A percentile compares a stretch with the other conserved stretches of the same genome.
Evolutionary conservation across 2,797 vertebrate genomes (phyloP).

Genomic region (Pseudochaenichthys georgianus): DNA sequence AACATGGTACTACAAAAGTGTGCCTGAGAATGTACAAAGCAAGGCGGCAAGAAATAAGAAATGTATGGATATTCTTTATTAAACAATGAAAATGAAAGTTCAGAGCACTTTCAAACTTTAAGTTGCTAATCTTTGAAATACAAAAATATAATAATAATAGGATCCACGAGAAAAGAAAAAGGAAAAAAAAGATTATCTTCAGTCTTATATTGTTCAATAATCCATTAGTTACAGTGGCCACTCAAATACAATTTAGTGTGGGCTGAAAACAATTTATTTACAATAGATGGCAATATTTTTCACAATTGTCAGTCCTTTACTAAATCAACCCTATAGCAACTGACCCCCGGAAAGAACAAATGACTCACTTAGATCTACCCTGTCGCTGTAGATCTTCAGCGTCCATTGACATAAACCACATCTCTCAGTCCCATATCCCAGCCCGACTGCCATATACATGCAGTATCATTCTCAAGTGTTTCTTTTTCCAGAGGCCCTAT

Average conservation of each 20-base stretch:
- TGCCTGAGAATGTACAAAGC: slow-evolving; percentile 34
- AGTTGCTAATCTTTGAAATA: not conserved
- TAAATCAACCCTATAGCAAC: not conserved
- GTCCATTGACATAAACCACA: slow-evolving; percentile 41
- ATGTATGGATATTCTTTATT: not conserved
- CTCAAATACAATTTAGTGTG: not conserved
- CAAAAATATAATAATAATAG: not conserved
- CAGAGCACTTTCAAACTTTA: not conserved
- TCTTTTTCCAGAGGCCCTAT: slow-evolving; percentile 24
- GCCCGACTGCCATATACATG: slow-evolving; percentile 1
- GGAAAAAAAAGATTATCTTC: not conserved
- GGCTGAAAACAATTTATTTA: not conserved
- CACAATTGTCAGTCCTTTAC: not conserved
- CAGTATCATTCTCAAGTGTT: slow-evolving; percentile 8
- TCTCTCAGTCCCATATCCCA: slow-evolving; percentile 29
- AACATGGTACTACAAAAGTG: slow-evolving; percentile 39
- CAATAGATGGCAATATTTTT: not conserved
- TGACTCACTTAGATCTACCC: not conserved
- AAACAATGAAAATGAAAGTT: not conserved
- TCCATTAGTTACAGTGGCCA: not conserved
- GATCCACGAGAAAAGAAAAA: not conserved
- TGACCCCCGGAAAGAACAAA: slow-evolving; percentile 8
- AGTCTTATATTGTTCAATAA: slow-evolving; percentile 1
- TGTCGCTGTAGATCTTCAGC: slow-evolving; percentile 45
- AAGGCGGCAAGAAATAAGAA: slow-evolving; percentile 16